A percentile compares a stretch with the other conserved stretches of the same genome.
Evolutionary conservation across 1,140 invertebrate genomes (phyloP).

Genomic region (Bombus vancouverensis): DNA sequence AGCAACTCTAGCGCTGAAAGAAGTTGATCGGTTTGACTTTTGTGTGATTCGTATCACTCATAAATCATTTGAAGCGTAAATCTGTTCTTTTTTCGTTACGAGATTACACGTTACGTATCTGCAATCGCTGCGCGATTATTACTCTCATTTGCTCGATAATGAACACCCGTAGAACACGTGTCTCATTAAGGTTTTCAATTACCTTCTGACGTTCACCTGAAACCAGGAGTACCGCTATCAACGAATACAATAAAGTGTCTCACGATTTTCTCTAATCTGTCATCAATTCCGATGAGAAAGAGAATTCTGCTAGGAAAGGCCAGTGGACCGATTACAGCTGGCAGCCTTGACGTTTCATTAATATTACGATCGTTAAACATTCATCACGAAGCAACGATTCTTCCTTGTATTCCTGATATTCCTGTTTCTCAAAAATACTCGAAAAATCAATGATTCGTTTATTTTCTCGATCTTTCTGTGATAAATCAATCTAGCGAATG

Average conservation of each 20-base stretch:
- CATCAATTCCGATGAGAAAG: constrained; percentile 21
- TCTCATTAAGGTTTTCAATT: constrained; percentile 14
- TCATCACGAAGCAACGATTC: too few relatives aligned
- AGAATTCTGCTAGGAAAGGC: constrained; percentile 3
- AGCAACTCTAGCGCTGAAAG: not conserved
- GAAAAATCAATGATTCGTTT: not conserved
- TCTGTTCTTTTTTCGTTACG: not conserved
- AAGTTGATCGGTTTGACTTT: not conserved
- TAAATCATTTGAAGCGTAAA: not conserved
- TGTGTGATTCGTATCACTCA: not conserved
- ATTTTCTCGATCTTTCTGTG: not conserved
- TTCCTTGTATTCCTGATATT: not conserved
- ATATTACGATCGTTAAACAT: not conserved
- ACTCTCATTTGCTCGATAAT: constrained; percentile 7
- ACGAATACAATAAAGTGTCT: not conserved
- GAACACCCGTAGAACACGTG: constrained; percentile 5
- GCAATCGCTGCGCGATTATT: not conserved
- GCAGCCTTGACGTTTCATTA: constrained; percentile 24
- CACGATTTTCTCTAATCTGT: constrained; percentile 39
- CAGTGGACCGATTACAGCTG: constrained; percentile 15
- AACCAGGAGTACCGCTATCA: not conserved
- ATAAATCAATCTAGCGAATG: not conserved
- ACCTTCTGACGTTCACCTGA: not conserved
- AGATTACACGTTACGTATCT: not conserved
- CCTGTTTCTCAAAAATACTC: not conserved